Evolutionary conservation across 2,888 invertebrate species (phyloP).

Genomic region (Brachyptera putata): DNA sequence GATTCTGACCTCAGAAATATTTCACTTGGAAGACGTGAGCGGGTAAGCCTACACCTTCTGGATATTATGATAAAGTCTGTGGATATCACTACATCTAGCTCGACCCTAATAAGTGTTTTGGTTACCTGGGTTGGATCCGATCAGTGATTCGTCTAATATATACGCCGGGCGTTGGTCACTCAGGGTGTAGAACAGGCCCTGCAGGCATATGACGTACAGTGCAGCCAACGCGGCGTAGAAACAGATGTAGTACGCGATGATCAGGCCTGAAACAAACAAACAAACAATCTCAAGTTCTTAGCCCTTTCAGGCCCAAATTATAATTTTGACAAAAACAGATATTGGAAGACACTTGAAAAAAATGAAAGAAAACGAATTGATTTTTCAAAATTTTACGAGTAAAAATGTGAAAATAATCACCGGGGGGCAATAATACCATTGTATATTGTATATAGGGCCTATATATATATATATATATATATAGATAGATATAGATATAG

Average conservation of each 20-base stretch:
- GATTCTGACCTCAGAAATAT: no score
- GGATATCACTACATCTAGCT: no score
- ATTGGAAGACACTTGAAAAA: not conserved
- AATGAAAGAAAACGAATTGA: not conserved
- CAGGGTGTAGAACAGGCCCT: conserved; percentile 69
- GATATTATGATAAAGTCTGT: no score
- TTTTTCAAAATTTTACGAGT: not conserved
- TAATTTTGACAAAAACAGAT: not conserved
- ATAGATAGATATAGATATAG: no score
- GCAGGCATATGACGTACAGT: conserved; percentile 82
- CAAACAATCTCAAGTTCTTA: not conserved
- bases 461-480: no score
- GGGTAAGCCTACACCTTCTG: no score
- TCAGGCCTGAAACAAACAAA: conserved; percentile 60
- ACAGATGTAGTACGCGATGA: conserved; percentile 77
- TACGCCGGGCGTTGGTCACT: conserved; percentile 68
- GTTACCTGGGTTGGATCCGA: conserved; percentile 66
- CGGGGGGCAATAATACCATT: no score
- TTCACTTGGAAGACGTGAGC: no score
- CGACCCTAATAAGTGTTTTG: no score
- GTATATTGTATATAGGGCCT: no score
- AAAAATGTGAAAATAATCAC: no score
- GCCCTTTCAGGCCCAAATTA: not conserved
- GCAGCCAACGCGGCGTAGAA: conserved; percentile 82
- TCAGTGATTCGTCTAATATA: conserved; percentile 70